These are phyloP conservation scores for Lytechinus pictus DNA, from an alignment of 35 echinoderm and acorn worm species.

Conservation along the genomic window DNA sequence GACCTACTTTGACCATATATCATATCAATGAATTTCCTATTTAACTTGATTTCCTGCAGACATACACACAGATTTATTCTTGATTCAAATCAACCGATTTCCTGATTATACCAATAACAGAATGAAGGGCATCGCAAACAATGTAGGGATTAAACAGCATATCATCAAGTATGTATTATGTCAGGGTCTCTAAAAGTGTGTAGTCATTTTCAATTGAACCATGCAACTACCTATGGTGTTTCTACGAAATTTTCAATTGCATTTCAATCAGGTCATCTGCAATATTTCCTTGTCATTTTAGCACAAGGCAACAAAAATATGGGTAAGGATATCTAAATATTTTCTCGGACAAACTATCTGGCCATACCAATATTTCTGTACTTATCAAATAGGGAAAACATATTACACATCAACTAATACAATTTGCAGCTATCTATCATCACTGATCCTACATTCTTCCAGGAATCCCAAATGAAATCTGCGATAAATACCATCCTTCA, in stretches of 20 bases:
- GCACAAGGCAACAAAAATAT: background rate
- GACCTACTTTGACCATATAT: background rate
- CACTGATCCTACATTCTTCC: too few relatives aligned
- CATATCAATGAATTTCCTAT: background rate
- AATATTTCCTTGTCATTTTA: background rate
- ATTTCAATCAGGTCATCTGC: background rate
- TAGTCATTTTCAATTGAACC: background rate
- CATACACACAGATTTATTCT: background rate
- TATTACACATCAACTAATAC: too few relatives aligned
- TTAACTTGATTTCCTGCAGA: constrained; percentile 18
- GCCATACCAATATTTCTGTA: background rate
- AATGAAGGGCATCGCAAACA: background rate
- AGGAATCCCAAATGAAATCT: too few relatives aligned
- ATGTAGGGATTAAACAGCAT: background rate
- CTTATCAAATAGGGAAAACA: background rate
- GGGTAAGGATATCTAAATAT: background rate
- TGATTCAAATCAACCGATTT: background rate
- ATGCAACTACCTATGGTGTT: background rate
- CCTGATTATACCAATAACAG: background rate
- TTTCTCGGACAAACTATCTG: background rate
- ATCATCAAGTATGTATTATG: background rate
- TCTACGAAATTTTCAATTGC: background rate
- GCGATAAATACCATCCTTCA: too few relatives aligned
- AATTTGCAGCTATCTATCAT: too few relatives aligned
- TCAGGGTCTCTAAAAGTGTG: background rate